phyloP scores from a whole-genome alignment of 2,888 invertebrate species.

The Poecilus cupreus region DNA sequence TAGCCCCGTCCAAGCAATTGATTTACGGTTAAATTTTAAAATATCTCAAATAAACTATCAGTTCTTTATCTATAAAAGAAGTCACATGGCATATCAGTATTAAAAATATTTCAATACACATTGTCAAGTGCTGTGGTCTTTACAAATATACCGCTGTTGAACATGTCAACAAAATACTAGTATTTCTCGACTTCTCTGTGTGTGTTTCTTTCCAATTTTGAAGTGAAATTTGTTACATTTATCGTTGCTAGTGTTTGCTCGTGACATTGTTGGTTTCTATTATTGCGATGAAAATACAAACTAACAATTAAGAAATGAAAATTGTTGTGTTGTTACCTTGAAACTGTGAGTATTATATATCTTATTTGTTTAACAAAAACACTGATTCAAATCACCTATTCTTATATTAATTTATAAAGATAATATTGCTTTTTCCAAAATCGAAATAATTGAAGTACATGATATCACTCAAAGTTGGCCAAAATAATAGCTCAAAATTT shows the following conservation, averaged over 20 bases:
- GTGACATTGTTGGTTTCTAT: neutral
- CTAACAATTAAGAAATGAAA: neutral
- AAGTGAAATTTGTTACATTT: neutral
- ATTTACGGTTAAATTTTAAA: neutral
- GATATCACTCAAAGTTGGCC: too few relatives aligned
- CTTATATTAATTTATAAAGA: too few relatives aligned
- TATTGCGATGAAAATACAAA: neutral
- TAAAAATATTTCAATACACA: neutral
- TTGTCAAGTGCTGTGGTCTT: constrained; percentile 5
- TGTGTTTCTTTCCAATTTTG: neutral
- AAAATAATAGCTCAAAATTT: too few relatives aligned
- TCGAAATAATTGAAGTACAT: too few relatives aligned
- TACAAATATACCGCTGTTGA: neutral
- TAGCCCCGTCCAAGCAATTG: neutral
- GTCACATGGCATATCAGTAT: constrained; percentile 19
- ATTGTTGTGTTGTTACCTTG: neutral
- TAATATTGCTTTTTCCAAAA: too few relatives aligned
- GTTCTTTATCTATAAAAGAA: constrained; percentile 37
- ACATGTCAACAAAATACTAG: constrained; percentile 6
- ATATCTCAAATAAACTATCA: constrained; percentile 19
- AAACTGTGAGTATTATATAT: constrained; percentile 4
- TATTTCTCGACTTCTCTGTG: neutral
- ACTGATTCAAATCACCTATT: too few relatives aligned
- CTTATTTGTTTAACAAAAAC: neutral
- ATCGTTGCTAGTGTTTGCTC: neutral